Evolutionary conservation across 1,140 invertebrate species (phyloP).

Genomic region (Rhyzopertha dominica): DNA sequence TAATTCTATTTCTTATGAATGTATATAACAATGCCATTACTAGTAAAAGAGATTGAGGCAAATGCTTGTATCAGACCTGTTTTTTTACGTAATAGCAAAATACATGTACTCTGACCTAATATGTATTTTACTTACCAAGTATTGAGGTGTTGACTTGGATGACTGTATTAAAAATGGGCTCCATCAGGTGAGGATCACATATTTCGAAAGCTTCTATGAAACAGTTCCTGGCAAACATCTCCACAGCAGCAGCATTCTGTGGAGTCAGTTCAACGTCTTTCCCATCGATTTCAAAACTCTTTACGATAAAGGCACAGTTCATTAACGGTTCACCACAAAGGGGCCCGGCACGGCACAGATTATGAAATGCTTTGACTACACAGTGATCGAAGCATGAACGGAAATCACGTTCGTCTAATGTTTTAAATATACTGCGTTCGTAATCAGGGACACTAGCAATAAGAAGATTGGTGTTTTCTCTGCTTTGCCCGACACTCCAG

Average conservation of each 20-base stretch:
- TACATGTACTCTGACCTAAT: no score
- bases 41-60: no score
- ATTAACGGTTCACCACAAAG: constrained; percentile 41
- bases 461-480: constrained; percentile 34
- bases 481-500: constrained; percentile 46
- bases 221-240: constrained; percentile 67
- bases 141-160: constrained; percentile 91
- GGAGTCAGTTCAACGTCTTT: constrained; percentile 73
- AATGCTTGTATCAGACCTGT: no score
- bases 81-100: no score
- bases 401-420: constrained; percentile 26
- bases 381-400: constrained; percentile 33
- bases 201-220: constrained; percentile 85
- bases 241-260: constrained; percentile 19
- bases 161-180: constrained; percentile 94
- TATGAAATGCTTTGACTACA: constrained; percentile 37
- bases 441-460: constrained; percentile 31
- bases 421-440: constrained; percentile 30
- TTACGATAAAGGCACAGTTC: constrained; percentile 53
- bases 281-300: constrained; percentile 93
- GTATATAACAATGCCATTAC: no score
- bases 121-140: constrained; percentile 82
- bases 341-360: constrained; percentile 37
- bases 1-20: no score
- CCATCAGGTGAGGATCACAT: constrained; percentile 86